These are phyloP conservation scores for Cebidichthys violaceus DNA, from an alignment of 2,113 vertebrate species.

Conservation along the genomic window DNA sequence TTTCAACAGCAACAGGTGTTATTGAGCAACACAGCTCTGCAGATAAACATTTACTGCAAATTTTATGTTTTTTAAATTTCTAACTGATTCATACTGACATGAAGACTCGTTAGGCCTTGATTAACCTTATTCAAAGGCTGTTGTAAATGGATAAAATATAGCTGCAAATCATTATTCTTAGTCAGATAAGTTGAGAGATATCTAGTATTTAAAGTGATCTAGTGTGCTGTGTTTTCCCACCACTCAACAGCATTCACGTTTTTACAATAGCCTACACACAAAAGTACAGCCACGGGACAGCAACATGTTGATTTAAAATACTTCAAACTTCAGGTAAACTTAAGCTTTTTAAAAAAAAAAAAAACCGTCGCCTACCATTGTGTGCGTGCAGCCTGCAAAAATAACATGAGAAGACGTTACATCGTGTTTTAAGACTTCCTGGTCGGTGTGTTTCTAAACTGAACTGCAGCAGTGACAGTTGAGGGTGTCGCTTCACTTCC, in stretches of 20 bases:
- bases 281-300: background rate
- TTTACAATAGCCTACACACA: background rate
- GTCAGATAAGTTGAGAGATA: background rate
- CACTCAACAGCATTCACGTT: background rate
- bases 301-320: background rate
- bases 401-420: background rate
- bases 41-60: background rate
- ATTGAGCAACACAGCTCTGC: background rate
- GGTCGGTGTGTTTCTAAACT: slow-evolving; percentile 1
- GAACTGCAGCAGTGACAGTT: background rate
- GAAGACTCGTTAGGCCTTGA: rapidly evolving
- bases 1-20: background rate
- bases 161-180: background rate
- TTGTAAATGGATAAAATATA: background rate
- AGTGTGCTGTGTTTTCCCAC: background rate
- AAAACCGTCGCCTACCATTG: slow-evolving; percentile 35
- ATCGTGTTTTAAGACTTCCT: slow-evolving; percentile 21
- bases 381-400: slow-evolving; percentile 20
- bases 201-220: background rate
- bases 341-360: background rate
- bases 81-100: background rate
- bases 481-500: background rate
- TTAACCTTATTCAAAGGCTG: background rate
- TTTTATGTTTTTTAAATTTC: background rate
- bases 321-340: background rate